These are phyloP conservation scores for Drosophila helvetica DNA, from an alignment of 2,888 invertebrate genomes.

Conservation along the genomic window DNA sequence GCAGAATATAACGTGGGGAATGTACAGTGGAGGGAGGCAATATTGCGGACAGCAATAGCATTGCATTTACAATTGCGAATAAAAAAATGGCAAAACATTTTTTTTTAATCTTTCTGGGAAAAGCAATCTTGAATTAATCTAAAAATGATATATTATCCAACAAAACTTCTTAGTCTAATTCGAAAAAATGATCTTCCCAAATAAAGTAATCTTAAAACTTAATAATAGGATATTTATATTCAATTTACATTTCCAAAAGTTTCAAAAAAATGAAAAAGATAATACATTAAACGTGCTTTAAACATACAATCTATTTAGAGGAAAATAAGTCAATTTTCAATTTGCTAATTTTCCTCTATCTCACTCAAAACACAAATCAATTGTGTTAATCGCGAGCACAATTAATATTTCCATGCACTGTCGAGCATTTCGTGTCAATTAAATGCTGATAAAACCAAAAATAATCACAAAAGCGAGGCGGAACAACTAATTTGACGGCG, in stretches of 20 bases:
- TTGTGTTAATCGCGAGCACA: background rate
- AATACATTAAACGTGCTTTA: background rate
- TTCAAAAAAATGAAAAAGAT: no score
- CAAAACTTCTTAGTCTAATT: no score
- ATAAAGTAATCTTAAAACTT: no score
- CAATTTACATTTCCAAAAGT: no score
- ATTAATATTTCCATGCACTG: background rate
- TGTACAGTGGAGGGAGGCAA: background rate
- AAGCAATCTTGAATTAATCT: no score
- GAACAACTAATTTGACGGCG: conserved; percentile 42
- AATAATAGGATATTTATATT: no score
- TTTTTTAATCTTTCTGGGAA: no score
- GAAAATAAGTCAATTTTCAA: background rate
- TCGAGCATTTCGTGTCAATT: conserved; percentile 7
- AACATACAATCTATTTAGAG: background rate
- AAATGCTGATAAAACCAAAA: conserved; percentile 13
- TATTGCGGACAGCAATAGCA: conserved; percentile 3
- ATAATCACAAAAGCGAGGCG: conserved; percentile 9
- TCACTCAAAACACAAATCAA: background rate
- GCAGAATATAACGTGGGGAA: conserved; percentile 39
- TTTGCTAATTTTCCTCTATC: background rate
- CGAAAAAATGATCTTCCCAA: no score
- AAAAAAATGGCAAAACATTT: background rate
- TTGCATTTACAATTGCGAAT: background rate
- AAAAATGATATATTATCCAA: no score